Evolutionary conservation across 2,888 invertebrate species (phyloP).

Genomic region (Amblyjoppa proteus): DNA sequence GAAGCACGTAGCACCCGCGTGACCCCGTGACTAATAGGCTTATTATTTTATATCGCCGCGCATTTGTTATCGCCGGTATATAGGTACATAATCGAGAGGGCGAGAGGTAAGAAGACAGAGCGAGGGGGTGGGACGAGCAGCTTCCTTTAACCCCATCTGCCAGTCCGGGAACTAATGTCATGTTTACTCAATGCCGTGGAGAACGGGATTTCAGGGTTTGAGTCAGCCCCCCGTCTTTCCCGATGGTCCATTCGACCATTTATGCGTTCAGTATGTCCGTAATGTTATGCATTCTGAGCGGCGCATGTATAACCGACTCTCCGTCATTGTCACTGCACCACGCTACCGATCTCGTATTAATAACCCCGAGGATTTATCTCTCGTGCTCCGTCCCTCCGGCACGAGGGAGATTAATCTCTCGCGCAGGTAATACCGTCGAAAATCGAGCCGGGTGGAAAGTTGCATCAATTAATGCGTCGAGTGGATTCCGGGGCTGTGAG

Average conservation of each 20-base stretch:
- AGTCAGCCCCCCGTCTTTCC: slow-evolving; percentile 18
- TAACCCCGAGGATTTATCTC: slow-evolving; percentile 48
- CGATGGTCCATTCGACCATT: slow-evolving; percentile 24
- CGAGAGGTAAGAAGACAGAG: slow-evolving; percentile 48
- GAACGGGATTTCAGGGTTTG: slow-evolving; percentile 66
- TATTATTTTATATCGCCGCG: slow-evolving; percentile 83
- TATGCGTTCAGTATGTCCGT: slow-evolving; percentile 37
- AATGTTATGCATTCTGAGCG: slow-evolving; percentile 48
- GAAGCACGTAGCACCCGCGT: slow-evolving; percentile 64
- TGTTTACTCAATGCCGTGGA: slow-evolving; percentile 69
- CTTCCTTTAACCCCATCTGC: slow-evolving; percentile 22
- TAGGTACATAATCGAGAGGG: slow-evolving; percentile 35
- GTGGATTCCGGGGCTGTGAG: slow-evolving; percentile 11
- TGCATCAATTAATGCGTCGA: slow-evolving; percentile 39
- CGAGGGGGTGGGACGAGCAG: slow-evolving; percentile 18
- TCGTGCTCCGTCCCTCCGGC: neutral
- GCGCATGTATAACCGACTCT: slow-evolving; percentile 38
- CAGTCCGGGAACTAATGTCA: slow-evolving; percentile 55
- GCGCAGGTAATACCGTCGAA: slow-evolving; percentile 36
- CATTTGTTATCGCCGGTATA: slow-evolving; percentile 79
- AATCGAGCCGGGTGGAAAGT: slow-evolving; percentile 22
- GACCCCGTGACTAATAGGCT: slow-evolving; percentile 82
- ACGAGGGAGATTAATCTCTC: slow-evolving; percentile 32
- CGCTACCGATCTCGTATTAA: slow-evolving; percentile 63
- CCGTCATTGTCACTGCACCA: slow-evolving; percentile 61